Conservation (phyloP, 2,797 vertebrate genomes). For the Lithobates sylvaticus region DNA sequence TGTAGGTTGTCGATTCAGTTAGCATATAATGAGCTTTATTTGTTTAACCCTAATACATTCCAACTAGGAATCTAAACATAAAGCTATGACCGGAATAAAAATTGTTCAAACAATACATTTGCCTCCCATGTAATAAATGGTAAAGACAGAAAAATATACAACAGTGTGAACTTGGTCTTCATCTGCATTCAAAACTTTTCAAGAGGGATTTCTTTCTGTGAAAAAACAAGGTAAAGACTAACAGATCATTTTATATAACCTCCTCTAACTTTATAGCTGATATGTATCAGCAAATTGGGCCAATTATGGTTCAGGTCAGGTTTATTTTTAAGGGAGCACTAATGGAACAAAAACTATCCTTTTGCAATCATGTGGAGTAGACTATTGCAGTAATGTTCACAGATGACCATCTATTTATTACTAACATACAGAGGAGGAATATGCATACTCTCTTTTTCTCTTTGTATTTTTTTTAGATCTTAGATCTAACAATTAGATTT, state of each 20-base stretch:
- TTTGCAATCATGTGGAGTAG: not conserved
- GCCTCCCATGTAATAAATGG: conserved; percentile 4
- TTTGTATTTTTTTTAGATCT: no score
- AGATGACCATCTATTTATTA: no score
- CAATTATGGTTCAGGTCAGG: conserved; percentile 29
- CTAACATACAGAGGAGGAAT: no score
- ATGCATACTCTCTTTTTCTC: no score
- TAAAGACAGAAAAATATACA: conserved; percentile 9
- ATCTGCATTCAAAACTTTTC: conserved; percentile 35
- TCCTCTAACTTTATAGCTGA: conserved; percentile 10
- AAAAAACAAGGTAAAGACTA: conserved; percentile 12
- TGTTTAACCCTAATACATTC: no score
- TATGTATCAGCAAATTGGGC: conserved; percentile 2
- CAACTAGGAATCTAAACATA: no score
- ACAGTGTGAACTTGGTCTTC: conserved; percentile 7
- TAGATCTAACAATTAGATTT: no score
- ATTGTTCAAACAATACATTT: conserved; percentile 16
- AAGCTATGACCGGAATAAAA: not conserved
- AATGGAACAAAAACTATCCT: conserved; percentile 10
- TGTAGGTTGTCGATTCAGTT: no score
- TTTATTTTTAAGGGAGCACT: conserved; percentile 30
- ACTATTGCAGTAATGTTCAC: not conserved
- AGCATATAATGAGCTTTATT: no score
- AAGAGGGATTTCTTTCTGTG: conserved; percentile 33
- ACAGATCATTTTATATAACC: not conserved